A percentile compares a stretch with the other conserved stretches of the same genome.
Evolutionary conservation across 2,797 vertebrate species (phyloP).

Genomic region (Alosa sapidissima): DNA sequence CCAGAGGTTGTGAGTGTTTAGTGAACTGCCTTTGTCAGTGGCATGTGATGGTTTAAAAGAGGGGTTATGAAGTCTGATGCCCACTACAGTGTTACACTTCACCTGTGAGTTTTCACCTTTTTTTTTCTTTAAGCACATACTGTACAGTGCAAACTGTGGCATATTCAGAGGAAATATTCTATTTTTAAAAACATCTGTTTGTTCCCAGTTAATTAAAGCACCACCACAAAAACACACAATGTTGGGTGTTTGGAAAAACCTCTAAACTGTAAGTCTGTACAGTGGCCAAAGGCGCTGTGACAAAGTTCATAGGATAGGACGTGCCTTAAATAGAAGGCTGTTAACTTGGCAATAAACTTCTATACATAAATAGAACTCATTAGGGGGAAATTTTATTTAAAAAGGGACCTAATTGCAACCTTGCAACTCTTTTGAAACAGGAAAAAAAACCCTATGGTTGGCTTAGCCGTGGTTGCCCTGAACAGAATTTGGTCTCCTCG

Average conservation of each 20-base stretch:
- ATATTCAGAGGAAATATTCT: slow-evolving; percentile 48
- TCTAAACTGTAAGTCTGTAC: slow-evolving; percentile 19
- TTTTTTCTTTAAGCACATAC: background rate
- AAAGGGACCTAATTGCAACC: slow-evolving; percentile 49
- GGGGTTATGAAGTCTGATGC: background rate
- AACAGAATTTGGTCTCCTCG: slow-evolving; percentile 2
- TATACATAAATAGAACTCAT: slow-evolving; percentile 49
- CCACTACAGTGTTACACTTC: background rate
- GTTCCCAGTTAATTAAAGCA: slow-evolving; percentile 5
- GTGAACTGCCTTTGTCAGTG: background rate
- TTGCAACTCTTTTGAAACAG: slow-evolving; percentile 31
- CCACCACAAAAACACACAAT: background rate
- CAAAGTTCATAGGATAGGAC: slow-evolving; percentile 47
- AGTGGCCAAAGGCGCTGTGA: slow-evolving; percentile 43
- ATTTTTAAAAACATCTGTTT: slow-evolving; percentile 50
- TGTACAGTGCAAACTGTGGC: background rate
- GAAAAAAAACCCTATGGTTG: background rate
- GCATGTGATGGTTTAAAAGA: slow-evolving; percentile 29
- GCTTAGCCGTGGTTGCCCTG: background rate
- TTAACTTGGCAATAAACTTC: slow-evolving; percentile 42
- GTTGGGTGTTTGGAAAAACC: background rate
- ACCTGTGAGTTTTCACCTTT: slow-evolving; percentile 28
- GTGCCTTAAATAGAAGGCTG: slow-evolving; percentile 37
- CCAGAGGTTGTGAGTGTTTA: background rate
- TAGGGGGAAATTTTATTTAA: slow-evolving; percentile 43